Base-by-base conservation (phyloP, 1,140 invertebrate genomes). In the Belonocnema kinseyi region DNA sequence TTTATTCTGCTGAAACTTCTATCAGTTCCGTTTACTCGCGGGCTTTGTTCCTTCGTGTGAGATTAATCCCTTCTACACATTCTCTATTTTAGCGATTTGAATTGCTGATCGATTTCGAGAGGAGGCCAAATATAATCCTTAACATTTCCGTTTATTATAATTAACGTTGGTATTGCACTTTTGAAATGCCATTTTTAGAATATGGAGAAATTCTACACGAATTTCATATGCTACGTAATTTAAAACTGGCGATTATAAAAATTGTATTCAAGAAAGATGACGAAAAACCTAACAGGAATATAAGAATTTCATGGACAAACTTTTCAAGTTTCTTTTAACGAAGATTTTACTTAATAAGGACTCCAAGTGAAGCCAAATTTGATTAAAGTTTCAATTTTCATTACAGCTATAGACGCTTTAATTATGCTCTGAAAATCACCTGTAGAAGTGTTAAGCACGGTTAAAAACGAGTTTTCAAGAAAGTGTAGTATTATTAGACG, bases 21-120 rank as follows among this genome's bases (percentile, higher is more conserved):
- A 83, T 81, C 79, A 83, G 76, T 83, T 79, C 76, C 79, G 79
- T 83, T 76, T 77, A 76, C 79, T 66, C 56, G 56, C 26, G 46
- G 75, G 61, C 61, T 81, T 81, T 81, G 82, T 83, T 76, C 80
- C 33, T 17, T 19, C 58, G 72, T 66, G 76, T 46, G 74, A 81
- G 74, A 80, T 77, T 81, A 72, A 73, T 73, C 61, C 61, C 54
- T 77, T 61, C 16, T 71, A 26, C 70, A 13, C 40, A 61, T 16
- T 53, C 54, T 50, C 50, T 61, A 76, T 76, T 79, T 73, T 33
- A 53, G 26, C 33, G 13, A 79, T 79, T 76, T 74, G 76, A 77
- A 79, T 50, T 72, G 52, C 8, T 40, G 13, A 40, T 10, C 8
- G 2, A 14, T 40, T 13, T 7, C 5, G 26, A 40, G 5, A 33